Percentiles rank a stretch among this genome's conserved stretches.
phyloP scores from a whole-genome alignment of 2,113 vertebrate genomes.

The Paratilapia polleni region DNA sequence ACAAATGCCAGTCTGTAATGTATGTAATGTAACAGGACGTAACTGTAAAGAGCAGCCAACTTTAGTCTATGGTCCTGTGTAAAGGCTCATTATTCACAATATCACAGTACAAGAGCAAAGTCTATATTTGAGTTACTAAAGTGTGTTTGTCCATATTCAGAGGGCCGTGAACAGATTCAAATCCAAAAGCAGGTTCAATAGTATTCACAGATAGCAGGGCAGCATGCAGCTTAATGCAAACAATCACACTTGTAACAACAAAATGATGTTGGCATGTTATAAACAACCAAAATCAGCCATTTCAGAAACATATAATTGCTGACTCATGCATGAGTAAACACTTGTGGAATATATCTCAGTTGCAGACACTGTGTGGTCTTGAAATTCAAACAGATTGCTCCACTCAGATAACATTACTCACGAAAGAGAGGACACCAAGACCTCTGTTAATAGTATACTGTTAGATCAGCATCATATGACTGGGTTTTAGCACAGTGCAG shows the following conservation, averaged over 20 bases:
- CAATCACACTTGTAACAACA: not conserved
- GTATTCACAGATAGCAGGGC: not conserved
- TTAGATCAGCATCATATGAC: constrained; percentile 2
- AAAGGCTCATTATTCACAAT: not conserved
- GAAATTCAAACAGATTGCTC: not conserved
- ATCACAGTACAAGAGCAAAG: constrained; percentile 1
- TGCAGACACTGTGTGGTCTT: not conserved
- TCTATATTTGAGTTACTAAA: constrained; percentile 10
- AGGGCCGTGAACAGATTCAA: not conserved
- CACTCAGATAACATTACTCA: not conserved
- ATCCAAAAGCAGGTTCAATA: not conserved
- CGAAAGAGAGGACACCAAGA: not conserved
- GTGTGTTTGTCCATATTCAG: constrained; percentile 1
- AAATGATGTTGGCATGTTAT: not conserved
- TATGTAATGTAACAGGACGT: not conserved
- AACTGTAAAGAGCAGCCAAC: not conserved
- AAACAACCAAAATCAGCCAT: too few species aligned
- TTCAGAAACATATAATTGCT: not conserved
- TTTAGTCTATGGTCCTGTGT: not conserved
- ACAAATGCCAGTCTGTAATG: not conserved
- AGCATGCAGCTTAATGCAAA: not conserved
- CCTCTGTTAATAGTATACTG: not conserved
- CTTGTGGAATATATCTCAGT: not conserved
- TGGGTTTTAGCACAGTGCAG: not conserved
- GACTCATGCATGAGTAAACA: not conserved